Conservation (phyloP, 2,113 vertebrate species). For the Sphaerodactylus townsendi region DNA sequence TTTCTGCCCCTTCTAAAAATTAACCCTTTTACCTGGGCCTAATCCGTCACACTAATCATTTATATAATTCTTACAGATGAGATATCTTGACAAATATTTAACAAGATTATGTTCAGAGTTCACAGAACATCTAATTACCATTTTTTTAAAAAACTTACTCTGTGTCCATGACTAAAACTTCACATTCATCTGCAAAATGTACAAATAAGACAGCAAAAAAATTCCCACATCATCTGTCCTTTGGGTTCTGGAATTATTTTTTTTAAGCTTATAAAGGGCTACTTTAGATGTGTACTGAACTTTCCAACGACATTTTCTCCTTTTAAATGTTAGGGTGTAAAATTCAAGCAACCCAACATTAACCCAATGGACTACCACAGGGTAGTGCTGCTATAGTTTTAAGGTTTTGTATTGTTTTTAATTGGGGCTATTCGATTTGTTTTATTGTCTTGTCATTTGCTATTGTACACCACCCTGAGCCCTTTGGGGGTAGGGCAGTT, state of each 20-base stretch:
- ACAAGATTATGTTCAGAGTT: background rate
- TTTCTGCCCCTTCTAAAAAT: too few relatives aligned
- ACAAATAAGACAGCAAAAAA: background rate
- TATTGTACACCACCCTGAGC: too few relatives aligned
- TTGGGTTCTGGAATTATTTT: background rate
- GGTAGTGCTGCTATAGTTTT: too few relatives aligned
- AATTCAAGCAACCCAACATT: background rate
- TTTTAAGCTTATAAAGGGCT: background rate
- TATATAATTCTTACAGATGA: background rate
- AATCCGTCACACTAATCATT: too few relatives aligned
- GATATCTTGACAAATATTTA: background rate
- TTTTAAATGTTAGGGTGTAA: background rate
- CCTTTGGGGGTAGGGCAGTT: too few relatives aligned
- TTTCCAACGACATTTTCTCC: background rate
- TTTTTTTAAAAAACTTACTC: background rate
- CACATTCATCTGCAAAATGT: background rate
- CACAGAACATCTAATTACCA: background rate
- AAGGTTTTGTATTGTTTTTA: too few relatives aligned
- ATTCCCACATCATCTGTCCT: too few relatives aligned
- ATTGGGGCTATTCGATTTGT: too few relatives aligned
- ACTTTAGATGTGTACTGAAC: background rate
- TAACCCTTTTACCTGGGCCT: too few relatives aligned
- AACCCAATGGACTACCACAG: background rate
- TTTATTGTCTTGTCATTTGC: too few relatives aligned
- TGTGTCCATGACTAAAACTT: background rate